Percentiles rank a stretch among this genome's conserved stretches.
Evolutionary conservation across 2,888 invertebrate genomes (phyloP).

Genomic region (Bursaphelenchus okinawaensis): DNA sequence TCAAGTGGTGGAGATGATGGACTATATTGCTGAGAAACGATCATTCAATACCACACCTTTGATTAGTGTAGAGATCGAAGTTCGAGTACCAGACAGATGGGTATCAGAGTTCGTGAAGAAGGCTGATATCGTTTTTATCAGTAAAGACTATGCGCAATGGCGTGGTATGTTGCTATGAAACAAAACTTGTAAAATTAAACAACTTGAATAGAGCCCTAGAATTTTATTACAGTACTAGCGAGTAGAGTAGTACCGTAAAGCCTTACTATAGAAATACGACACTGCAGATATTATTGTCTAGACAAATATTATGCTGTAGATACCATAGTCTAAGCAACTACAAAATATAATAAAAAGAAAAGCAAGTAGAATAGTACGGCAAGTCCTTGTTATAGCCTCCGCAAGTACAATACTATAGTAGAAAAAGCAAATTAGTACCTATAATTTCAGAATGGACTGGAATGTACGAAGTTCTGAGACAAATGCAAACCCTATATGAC

Average conservation of each 20-base stretch:
- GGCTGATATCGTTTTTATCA: slow-evolving; percentile 66
- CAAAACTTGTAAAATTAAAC: too few species aligned
- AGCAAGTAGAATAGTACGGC: too few species aligned
- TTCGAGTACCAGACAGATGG: slow-evolving; percentile 61
- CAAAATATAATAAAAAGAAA: too few species aligned
- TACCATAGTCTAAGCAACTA: too few species aligned
- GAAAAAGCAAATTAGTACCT: not conserved
- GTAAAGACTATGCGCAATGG: slow-evolving; percentile 65
- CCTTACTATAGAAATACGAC: too few species aligned
- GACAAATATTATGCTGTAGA: too few species aligned
- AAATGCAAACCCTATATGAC: not conserved
- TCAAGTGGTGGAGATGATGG: slow-evolving; percentile 64
- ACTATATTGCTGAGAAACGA: slow-evolving; percentile 56
- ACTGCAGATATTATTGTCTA: too few species aligned
- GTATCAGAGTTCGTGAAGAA: slow-evolving; percentile 62
- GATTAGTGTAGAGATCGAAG: slow-evolving; percentile 68
- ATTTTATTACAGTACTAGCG: too few species aligned
- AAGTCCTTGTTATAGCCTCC: too few species aligned
- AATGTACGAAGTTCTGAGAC: not conserved
- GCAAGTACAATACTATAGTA: too few species aligned
- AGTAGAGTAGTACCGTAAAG: too few species aligned
- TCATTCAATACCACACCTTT: not conserved
- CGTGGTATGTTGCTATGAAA: not conserved
- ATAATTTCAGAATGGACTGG: slow-evolving; percentile 3
- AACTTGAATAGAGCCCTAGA: too few species aligned